These are phyloP conservation scores for Aphidius ervi DNA, from an alignment of 1,140 invertebrate species.

Conservation along the genomic window DNA sequence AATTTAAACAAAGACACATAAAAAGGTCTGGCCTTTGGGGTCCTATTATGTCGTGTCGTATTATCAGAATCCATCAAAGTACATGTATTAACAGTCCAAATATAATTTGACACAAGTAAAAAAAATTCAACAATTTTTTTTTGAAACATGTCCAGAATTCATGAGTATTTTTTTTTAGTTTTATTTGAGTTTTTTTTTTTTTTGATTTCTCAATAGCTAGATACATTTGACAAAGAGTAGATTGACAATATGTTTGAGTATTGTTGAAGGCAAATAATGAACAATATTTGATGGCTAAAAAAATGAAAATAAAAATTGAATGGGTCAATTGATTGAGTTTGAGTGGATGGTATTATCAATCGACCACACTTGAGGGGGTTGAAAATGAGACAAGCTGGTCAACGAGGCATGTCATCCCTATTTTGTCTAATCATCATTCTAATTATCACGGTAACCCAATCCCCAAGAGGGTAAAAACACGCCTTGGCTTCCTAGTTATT, in stretches of 20 bases:
- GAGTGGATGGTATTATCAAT: no score
- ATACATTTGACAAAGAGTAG: no score
- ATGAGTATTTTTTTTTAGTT: no score
- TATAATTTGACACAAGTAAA: not conserved
- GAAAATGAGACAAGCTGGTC: conserved; percentile 36
- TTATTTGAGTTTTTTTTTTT: not conserved
- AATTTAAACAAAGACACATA: conserved; percentile 33
- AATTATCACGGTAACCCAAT: conserved; percentile 51
- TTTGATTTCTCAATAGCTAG: not conserved
- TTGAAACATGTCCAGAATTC: not conserved
- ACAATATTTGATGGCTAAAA: no score
- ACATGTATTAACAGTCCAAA: not conserved
- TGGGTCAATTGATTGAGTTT: no score
- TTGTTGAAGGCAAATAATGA: no score
- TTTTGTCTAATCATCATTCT: conserved; percentile 47
- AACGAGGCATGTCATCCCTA: conserved; percentile 41
- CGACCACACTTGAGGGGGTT: not conserved
- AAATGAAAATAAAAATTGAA: no score
- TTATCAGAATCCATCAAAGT: not conserved
- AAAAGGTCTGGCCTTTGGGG: conserved; percentile 15
- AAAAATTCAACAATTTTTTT: not conserved
- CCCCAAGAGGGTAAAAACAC: conserved; percentile 21
- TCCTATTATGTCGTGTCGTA: conserved; percentile 3
- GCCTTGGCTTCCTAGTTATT: conserved; percentile 18
- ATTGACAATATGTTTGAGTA: no score